Percentiles rank a stretch among this genome's conserved stretches.
These are phyloP conservation scores for Cryptocephalus primarius DNA, from an alignment of 2,888 invertebrate species.

Conservation along the genomic window DNA sequence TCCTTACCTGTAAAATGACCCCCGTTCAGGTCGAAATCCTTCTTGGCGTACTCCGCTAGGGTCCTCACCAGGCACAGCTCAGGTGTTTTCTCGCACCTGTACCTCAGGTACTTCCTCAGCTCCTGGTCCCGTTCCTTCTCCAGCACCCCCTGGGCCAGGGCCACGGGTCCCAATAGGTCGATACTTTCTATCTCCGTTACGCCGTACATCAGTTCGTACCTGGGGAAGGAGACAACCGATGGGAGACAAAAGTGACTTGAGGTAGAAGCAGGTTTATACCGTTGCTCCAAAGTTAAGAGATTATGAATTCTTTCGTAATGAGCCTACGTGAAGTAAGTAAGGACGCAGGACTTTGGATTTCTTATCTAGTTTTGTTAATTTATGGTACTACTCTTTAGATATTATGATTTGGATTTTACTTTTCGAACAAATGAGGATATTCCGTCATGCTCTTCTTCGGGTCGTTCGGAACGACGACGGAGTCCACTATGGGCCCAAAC, in stretches of 20 bases:
- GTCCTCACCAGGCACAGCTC: slow-evolving; percentile 39
- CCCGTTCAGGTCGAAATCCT: too few species aligned
- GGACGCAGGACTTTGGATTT: too few species aligned
- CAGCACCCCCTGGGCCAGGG: slow-evolving; percentile 60
- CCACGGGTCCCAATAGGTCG: slow-evolving; percentile 61
- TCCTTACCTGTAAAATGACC: too few species aligned
- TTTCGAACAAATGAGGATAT: slow-evolving; percentile 60
- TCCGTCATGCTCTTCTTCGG: slow-evolving; percentile 67
- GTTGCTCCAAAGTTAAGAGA: too few species aligned
- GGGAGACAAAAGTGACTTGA: slow-evolving; percentile 1
- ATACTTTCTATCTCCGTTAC: slow-evolving; percentile 74
- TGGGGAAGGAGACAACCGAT: slow-evolving; percentile 28
- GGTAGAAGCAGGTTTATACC: too few species aligned
- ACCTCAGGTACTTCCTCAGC: slow-evolving; percentile 65
- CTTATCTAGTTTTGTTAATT: too few species aligned
- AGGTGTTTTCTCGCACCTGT: slow-evolving; percentile 66
- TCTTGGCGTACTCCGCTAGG: too few species aligned
- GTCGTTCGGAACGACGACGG: slow-evolving; percentile 72
- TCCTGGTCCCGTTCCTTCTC: slow-evolving; percentile 67
- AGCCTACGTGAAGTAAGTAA: too few species aligned
- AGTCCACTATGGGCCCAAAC: slow-evolving; percentile 81
- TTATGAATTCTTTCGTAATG: too few species aligned
- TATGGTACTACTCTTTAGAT: too few species aligned
- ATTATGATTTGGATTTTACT: too few species aligned
- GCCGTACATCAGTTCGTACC: slow-evolving; percentile 79